Evolutionary conservation across 2,113 vertebrate species (phyloP).

Genomic region (Lagopus leucura): DNA sequence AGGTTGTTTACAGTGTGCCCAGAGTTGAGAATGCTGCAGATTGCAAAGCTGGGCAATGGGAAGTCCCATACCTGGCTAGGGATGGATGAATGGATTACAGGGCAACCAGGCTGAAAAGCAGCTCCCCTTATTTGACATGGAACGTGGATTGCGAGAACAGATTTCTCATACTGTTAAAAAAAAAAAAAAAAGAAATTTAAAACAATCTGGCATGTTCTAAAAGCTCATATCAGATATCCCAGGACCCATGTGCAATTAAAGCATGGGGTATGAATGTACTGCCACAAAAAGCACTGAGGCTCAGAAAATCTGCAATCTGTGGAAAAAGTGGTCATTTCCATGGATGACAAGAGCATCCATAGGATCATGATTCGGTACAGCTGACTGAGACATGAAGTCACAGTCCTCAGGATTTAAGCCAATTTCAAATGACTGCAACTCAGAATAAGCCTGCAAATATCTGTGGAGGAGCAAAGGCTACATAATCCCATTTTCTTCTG

Average conservation of each 20-base stretch:
- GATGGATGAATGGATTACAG: neutral
- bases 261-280: neutral
- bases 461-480: neutral
- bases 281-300: neutral
- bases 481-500: neutral
- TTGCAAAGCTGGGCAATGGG: neutral
- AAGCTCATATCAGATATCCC: neutral
- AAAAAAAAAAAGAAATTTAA: neutral
- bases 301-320: neutral
- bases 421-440: conserved; percentile 5
- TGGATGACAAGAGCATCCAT: neutral
- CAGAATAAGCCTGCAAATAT: neutral
- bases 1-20: neutral
- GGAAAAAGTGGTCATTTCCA: neutral
- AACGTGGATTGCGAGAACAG: neutral
- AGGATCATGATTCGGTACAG: neutral
- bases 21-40: neutral
- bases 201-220: neutral
- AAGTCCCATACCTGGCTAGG: neutral
- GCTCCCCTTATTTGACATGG: neutral
- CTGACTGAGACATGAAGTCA: neutral
- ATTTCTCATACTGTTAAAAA: neutral
- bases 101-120: neutral
- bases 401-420: neutral
- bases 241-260: neutral